These are phyloP conservation scores for Poeciliopsis paucimaculata DNA, from an alignment of 2,797 vertebrate genomes.

Conservation along the genomic window DNA sequence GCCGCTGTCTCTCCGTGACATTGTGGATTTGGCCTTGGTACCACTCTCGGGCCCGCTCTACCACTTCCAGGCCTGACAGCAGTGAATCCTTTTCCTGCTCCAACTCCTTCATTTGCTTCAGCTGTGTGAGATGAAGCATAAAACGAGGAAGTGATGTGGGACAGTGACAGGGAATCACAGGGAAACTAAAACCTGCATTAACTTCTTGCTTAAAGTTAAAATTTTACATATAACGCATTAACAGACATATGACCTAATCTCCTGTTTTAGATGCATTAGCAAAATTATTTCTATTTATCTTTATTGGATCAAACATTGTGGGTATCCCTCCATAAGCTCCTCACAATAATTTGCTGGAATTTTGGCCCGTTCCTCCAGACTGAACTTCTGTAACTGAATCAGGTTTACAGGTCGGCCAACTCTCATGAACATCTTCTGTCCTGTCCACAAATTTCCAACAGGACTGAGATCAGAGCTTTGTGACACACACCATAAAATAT, in stretches of 20 bases:
- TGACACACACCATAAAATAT: background rate
- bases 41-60: conserved; percentile 89
- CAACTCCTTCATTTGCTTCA: conserved; percentile 94
- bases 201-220: background rate
- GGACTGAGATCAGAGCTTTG: background rate
- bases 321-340: background rate
- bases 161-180: background rate
- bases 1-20: conserved; percentile 88
- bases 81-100: conserved; percentile 94
- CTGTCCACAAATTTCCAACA: background rate
- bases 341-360: background rate
- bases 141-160: background rate
- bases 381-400: background rate
- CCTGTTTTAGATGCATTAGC: background rate
- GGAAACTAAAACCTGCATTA: background rate
- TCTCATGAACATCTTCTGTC: background rate
- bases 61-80: conserved; percentile 90
- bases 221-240: background rate
- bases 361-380: background rate
- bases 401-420: background rate
- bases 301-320: background rate
- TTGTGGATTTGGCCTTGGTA: conserved; percentile 91
- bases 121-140: conserved; percentile 69
- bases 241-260: background rate
- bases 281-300: background rate